These are phyloP conservation scores for Ceyx margarethae DNA, from an alignment of 2,113 vertebrate genomes.

Conservation along the genomic window DNA sequence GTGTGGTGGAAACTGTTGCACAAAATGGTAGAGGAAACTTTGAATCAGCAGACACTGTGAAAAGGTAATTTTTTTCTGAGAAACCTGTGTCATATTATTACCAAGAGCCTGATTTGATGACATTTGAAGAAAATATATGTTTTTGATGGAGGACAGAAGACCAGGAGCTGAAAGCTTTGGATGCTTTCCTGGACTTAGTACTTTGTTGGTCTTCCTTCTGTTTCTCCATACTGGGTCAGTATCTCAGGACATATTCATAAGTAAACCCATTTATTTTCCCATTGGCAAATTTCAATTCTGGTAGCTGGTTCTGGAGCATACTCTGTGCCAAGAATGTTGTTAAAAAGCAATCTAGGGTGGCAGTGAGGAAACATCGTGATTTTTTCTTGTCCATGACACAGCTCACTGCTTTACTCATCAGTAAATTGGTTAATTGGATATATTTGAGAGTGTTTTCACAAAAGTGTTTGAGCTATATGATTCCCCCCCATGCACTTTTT, in stretches of 20 bases:
- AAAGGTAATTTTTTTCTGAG: background rate
- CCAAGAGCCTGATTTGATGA: background rate
- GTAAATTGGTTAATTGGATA: conserved; percentile 47
- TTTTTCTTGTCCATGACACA: background rate
- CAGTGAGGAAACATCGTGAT: background rate
- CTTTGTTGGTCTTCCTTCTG: background rate
- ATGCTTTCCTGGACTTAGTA: background rate
- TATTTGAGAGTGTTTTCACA: conserved; percentile 36
- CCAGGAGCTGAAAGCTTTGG: background rate
- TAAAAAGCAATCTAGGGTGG: background rate
- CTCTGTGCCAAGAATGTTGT: background rate
- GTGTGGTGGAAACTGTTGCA: background rate
- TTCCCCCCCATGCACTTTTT: fast-evolving
- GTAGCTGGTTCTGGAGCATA: background rate
- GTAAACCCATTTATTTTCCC: background rate
- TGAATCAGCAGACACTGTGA: background rate
- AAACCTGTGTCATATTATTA: background rate
- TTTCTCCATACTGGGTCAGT: background rate
- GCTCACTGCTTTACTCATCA: background rate
- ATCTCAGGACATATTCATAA: background rate
- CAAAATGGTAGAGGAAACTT: background rate
- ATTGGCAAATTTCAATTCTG: background rate
- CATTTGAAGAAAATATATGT: background rate
- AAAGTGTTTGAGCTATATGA: conserved; percentile 2
- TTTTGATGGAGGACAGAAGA: background rate